These are phyloP conservation scores for Edolisoma coerulescens DNA, from an alignment of 2,113 vertebrate genomes.

Conservation along the genomic window DNA sequence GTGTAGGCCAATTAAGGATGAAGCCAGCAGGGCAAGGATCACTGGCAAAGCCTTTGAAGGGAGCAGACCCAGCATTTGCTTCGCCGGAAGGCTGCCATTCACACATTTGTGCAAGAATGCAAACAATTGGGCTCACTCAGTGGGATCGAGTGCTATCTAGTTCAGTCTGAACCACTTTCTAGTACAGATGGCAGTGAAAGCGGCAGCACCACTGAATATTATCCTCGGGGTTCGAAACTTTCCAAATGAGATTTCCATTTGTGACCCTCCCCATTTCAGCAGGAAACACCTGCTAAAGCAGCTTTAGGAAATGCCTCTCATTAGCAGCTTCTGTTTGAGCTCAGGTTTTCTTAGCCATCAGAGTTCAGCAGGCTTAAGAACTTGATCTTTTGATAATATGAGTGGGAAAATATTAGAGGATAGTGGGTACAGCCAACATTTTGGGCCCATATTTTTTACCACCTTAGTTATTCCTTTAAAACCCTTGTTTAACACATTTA, in stretches of 20 bases:
- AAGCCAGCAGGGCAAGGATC: slow-evolving; percentile 70
- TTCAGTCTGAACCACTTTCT: slow-evolving; percentile 47
- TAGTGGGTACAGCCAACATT: not conserved
- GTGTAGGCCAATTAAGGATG: slow-evolving; percentile 74
- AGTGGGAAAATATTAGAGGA: slow-evolving; percentile 1
- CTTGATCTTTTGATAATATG: slow-evolving; percentile 3
- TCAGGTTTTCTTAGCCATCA: slow-evolving; percentile 19
- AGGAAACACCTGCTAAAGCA: slow-evolving; percentile 68
- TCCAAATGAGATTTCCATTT: slow-evolving; percentile 69
- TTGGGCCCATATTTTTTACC: not conserved
- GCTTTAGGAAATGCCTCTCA: slow-evolving; percentile 54
- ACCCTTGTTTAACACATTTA: not conserved
- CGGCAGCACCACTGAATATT: slow-evolving; percentile 57
- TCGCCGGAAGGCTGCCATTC: slow-evolving; percentile 62
- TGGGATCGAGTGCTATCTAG: slow-evolving; percentile 58
- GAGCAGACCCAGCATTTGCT: slow-evolving; percentile 66
- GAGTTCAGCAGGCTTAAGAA: slow-evolving; percentile 20
- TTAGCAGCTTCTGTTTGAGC: slow-evolving; percentile 45
- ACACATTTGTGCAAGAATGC: slow-evolving; percentile 68
- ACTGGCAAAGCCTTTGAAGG: slow-evolving; percentile 64
- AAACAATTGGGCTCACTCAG: slow-evolving; percentile 51
- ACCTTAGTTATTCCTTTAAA: not conserved
- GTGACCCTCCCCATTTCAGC: slow-evolving; percentile 44
- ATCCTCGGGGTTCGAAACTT: slow-evolving; percentile 64
- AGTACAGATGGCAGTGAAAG: slow-evolving; percentile 68